Percentiles rank a stretch among this genome's conserved stretches.
These are phyloP conservation scores for Galago senegalensis DNA, from an alignment of 2,797 vertebrate species.

Conservation along the genomic window DNA sequence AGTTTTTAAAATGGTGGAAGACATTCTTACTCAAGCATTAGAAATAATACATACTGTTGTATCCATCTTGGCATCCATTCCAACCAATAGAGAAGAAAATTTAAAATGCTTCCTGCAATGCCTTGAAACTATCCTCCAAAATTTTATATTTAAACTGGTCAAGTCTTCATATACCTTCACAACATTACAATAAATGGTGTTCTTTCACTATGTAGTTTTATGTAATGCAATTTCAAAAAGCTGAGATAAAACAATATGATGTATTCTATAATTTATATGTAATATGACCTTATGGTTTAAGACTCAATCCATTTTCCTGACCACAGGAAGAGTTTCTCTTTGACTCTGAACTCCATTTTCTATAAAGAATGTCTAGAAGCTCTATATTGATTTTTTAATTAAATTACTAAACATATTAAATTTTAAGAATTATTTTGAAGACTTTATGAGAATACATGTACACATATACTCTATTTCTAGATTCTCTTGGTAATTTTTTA, in stretches of 20 bases:
- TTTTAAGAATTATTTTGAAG: neutral
- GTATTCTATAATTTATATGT: constrained; percentile 20
- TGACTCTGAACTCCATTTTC: neutral
- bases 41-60: neutral
- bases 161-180: neutral
- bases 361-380: neutral
- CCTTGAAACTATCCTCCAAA: neutral
- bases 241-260: neutral
- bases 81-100: neutral
- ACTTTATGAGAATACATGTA: neutral
- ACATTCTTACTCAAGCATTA: neutral
- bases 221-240: constrained; percentile 24
- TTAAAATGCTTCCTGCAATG: neutral
- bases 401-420: constrained; percentile 39
- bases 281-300: neutral
- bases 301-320: constrained; percentile 12
- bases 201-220: neutral
- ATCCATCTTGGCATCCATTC: neutral
- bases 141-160: neutral
- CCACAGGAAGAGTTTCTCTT: neutral
- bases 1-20: constrained; percentile 8
- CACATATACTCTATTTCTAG: neutral
- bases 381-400: neutral
- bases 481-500: neutral
- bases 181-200: neutral